These are phyloP conservation scores for Stomatorhinus ivindoensis DNA, from an alignment of 2,113 vertebrate genomes.

Conservation along the genomic window DNA sequence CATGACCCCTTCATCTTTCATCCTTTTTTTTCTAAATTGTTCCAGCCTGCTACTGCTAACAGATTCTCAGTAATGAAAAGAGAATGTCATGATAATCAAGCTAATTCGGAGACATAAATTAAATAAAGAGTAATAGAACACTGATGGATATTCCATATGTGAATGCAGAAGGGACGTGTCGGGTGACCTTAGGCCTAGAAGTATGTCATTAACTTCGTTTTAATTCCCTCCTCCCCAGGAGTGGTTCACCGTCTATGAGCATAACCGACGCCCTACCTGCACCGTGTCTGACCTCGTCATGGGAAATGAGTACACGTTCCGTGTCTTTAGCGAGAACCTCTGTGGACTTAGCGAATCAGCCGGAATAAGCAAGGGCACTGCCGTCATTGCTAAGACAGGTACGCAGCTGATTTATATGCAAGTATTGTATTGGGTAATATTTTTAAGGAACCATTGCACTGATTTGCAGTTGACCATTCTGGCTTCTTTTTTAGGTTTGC, in stretches of 20 bases:
- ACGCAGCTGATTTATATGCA: neutral
- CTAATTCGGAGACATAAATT: neutral
- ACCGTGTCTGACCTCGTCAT: conserved; percentile 77
- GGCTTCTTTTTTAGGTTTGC: conserved; percentile 50
- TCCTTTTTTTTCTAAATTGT: neutral
- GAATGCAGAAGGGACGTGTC: neutral
- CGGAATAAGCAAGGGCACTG: conserved; percentile 68
- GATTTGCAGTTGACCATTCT: neutral
- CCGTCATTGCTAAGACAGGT: conserved; percentile 71
- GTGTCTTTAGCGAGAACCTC: conserved; percentile 74
- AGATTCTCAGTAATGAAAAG: neutral
- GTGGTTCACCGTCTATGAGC: conserved; percentile 81
- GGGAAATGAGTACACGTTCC: conserved; percentile 82
- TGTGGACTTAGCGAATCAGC: conserved; percentile 72
- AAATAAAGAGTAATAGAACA: neutral
- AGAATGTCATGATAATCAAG: neutral
- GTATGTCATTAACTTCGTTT: neutral
- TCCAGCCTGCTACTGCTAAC: neutral
- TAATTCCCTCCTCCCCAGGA: conserved; percentile 52
- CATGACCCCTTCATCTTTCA: neutral
- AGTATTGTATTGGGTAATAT: neutral
- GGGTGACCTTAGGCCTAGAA: neutral
- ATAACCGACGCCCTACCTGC: conserved; percentile 67
- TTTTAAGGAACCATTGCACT: neutral
- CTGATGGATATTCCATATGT: neutral